Base-by-base conservation (phyloP, 2,113 vertebrate species). In the Sceloporus tristichus region DNA sequence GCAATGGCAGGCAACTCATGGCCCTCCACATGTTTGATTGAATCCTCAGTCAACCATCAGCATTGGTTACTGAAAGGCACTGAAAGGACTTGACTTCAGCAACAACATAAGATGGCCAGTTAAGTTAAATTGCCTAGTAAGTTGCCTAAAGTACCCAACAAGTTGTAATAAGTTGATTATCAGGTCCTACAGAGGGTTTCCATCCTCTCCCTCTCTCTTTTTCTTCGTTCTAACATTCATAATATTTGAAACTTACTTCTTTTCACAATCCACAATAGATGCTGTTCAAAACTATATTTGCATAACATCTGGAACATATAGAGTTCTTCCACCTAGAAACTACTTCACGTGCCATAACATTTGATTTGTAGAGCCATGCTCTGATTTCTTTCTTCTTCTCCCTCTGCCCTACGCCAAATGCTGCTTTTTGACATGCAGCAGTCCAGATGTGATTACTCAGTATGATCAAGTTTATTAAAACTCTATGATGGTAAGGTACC, bases 241-340 rank as follows among this genome's bases (percentile, higher is more conserved):
- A 87, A 87, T 59, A 84, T 87, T 4, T 13, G 84, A 87, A 86
- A 88, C 84, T 9, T 76, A 18, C 6, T 53, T 91, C 53, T 42
- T 89, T 11, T 7, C 54, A 89, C 16, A 9, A 85, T 83, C 85
- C 53, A 84, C 78, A 34, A 34, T 34, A 34, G 34, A 34, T 34
- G 34, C 34, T 34, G 34, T 34, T 34, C 34, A 85, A 75, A 89
- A 3, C 62, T 91, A 5, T 65, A 71, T 62, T 77, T 85, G 25
- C 88, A 88, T 91, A 82, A 80, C 83, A 66, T 85, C 82, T 95
- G 85, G 74, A 92, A 89, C 86, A 88, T 85, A 84, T 1, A 7
- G 68, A 91, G 1, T 87, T 88, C 27, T 19, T 9, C 90, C 85
- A 78, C 74, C 83, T 27, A 73, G 19, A 89, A 91, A 65, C 25